Evolutionary conservation across 2,797 vertebrate species (phyloP), one percentile per base, ranked within the genome.

Genomic region (Sebastes aleutianus): DNA sequence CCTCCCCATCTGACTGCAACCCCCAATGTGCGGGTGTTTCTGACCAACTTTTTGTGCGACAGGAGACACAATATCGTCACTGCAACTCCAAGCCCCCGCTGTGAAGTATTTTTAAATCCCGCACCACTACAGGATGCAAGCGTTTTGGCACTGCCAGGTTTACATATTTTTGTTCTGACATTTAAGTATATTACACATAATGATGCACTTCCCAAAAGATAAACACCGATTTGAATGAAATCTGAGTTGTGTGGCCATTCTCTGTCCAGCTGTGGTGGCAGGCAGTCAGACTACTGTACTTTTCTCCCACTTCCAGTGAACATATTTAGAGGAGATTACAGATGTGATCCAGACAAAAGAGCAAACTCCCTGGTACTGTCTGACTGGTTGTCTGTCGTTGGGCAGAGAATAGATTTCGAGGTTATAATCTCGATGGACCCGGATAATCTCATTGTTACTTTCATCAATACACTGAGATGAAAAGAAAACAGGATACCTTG

Each of bases 271-370:
- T 92, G 93, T 80, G 86, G 92, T 94, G 88, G 90, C 91, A 88
- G 90, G 72, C 85, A 85, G 87, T 85, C 82, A 89, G 87, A 93
- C 89, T 93, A 91, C 93, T 93, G 92, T 91, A 90, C 91, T 94
- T 92, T 94, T 82, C 89, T 90, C 83, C 86, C 84, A 89, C 88
- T 94, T 94, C 87, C 91, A 89, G 94, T 90, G 91, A 92, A 91
- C 89, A 80, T 92, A 94, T 95, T 95, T 94, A 92, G 87, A 93
- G 90, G 89, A 94, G 93, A 95, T 94, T 94, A 92, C 91, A 93
- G 93, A 91, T 90, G 85, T 84, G 89, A 89, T 87, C 84, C 85
- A 90, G 93, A 93, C 93, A 91, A 93, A 93, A 87, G 90, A 77
- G 81, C 86, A 87, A 86, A 91, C 90, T 93, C 82, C 78, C 80